Base-by-base conservation (phyloP, 1,140 invertebrate genomes). In the Limonius californicus region DNA sequence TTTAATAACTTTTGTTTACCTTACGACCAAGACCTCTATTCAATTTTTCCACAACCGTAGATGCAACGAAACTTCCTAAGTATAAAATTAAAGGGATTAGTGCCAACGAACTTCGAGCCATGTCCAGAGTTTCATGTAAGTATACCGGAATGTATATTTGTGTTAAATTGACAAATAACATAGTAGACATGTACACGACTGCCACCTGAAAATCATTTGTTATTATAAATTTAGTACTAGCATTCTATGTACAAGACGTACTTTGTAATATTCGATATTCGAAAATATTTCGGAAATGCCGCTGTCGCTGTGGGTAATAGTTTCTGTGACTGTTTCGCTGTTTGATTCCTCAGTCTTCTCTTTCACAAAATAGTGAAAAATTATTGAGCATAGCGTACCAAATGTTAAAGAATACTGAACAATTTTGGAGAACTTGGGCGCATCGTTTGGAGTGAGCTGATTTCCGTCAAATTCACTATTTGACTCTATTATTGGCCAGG, bases 141-240 rank as follows among this genome's bases (percentile, higher is more conserved):
- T 97, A 98, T 56, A 97, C 80, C 0, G 95, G 94, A 47, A 96
- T 83, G 68, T 97, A 92, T 19, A 94, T 88, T 81, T 98, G 95
- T 16, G 88, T 88, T 32, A 97, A 79, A 81, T 97, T 98, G 4
- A 94, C 88, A 74, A 90, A 92, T 32, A 97, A 77, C 70, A 95
- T 82, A 8, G 94, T 92, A 19, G 86, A 84, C 91, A 96, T 96
- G 73, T 98, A 98, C 43, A 97, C 79, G 0, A 87, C 73, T 42
- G 88, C 93, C 30, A 94, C 83, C 85, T 94, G 80, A 73, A 89
- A 7, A n/a, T 4, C 3, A 19, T 18, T 45, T 45, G 16, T n/a
- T n/a, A n/a, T n/a, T n/a, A n/a, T n/a, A n/a, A n/a, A n/a, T n/a
- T n/a, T n/a, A n/a, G n/a, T n/a, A n/a, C n/a, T n/a, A n/a, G n/a